These are phyloP conservation scores for Coracopsis vasa DNA, from an alignment of 2,113 vertebrate species.

Conservation along the genomic window DNA sequence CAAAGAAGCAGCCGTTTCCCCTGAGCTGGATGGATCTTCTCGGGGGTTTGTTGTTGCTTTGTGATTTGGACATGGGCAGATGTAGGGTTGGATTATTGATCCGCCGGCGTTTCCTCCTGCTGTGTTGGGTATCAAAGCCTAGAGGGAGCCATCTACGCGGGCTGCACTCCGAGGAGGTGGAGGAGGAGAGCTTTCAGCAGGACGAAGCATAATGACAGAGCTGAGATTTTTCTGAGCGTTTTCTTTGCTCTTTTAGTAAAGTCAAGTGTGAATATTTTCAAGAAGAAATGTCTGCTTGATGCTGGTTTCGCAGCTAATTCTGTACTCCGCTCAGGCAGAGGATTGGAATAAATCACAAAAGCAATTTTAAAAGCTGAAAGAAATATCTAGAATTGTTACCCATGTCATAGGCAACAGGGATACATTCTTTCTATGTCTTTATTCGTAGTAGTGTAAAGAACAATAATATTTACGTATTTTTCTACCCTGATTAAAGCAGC, in stretches of 20 bases:
- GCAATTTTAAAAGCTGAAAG: neutral
- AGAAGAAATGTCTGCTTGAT: neutral
- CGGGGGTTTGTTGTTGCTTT: neutral
- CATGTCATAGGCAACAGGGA: neutral
- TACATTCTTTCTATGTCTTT: neutral
- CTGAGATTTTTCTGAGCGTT: neutral
- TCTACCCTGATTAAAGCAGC: neutral
- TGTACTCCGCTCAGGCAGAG: neutral
- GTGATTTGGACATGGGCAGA: neutral
- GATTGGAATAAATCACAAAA: neutral
- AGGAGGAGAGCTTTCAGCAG: neutral
- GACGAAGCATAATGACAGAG: neutral
- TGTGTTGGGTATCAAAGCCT: slow-evolving; percentile 51
- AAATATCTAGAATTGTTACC: neutral
- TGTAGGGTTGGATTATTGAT: neutral
- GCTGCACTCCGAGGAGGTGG: neutral
- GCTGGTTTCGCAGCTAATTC: neutral
- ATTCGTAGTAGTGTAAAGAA: neutral
- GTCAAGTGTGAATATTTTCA: neutral
- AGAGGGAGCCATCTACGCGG: slow-evolving; percentile 75
- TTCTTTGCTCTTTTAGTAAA: neutral
- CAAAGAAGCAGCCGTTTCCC: neutral
- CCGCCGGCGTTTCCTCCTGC: slow-evolving; percentile 16
- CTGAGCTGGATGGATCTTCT: neutral
- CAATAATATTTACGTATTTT: neutral